Evolutionary conservation across 2,888 invertebrate genomes (phyloP).

Genomic region (Cremastinae sp.): DNA sequence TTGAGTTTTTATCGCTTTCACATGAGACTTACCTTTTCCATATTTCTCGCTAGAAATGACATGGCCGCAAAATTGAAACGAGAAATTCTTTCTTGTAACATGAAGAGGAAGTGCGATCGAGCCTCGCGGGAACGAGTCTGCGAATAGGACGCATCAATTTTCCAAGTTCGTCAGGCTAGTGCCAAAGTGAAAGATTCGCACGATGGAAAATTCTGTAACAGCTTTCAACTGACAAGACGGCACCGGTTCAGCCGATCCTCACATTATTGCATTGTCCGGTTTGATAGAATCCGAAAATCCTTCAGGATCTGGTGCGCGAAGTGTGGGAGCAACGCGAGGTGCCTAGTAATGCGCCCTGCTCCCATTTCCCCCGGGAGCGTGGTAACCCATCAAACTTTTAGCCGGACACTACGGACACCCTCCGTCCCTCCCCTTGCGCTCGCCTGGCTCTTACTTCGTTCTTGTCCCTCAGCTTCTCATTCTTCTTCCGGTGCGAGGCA

Average conservation of each 20-base stretch:
- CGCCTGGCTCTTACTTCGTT: slow-evolving; percentile 42
- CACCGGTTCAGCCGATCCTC: slow-evolving; percentile 57
- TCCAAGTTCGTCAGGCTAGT: slow-evolving; percentile 64
- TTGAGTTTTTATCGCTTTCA: no score
- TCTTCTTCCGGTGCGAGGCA: slow-evolving; percentile 50
- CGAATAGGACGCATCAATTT: slow-evolving; percentile 65
- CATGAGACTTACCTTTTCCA: no score
- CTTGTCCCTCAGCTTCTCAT: slow-evolving; percentile 53
- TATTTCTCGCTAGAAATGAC: no score
- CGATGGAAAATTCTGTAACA: slow-evolving; percentile 46
- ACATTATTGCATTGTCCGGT: slow-evolving; percentile 80
- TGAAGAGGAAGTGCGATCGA: no score
- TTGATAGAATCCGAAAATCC: slow-evolving; percentile 80
- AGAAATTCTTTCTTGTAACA: no score
- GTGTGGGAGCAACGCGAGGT: slow-evolving; percentile 71
- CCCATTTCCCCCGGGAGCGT: slow-evolving; percentile 73
- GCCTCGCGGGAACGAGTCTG: no score
- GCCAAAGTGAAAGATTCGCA: neutral
- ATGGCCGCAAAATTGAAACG: no score
- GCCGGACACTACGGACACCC: slow-evolving; percentile 74
- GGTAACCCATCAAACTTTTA: slow-evolving; percentile 80
- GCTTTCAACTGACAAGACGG: slow-evolving; percentile 28
- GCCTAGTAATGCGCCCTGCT: slow-evolving; percentile 76
- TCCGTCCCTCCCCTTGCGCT: slow-evolving; percentile 51
- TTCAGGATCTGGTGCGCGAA: slow-evolving; percentile 71